Evolutionary conservation across 2,113 vertebrate species (phyloP), one percentile per base, ranked within the genome.

Genomic region (Psammodynastes pulverulentus): DNA sequence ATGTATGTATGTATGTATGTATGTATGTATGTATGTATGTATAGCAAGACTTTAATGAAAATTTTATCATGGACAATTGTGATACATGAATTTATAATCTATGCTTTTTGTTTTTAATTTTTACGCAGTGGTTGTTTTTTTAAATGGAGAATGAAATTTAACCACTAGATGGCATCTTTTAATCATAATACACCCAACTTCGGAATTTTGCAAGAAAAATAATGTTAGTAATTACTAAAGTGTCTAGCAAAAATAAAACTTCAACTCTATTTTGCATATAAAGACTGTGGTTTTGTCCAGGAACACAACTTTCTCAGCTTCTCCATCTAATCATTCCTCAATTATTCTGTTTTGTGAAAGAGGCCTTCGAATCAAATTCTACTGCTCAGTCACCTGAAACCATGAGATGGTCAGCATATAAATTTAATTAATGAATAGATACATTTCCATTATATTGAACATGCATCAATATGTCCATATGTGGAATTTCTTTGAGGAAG

Each of bases 131-230:
- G 7, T 15, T 46, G 43, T 51, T 53, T 52, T 67, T 67, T 10
- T 12, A 23, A 84, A 21, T 46, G 23, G 46, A 87, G 21, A 85
- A 85, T 48, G 45, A 89, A 89, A 86, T 26, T 26, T 43, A 84
- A 92, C 95, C 96, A 94, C 93, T 93, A 97, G 96, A 90, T 92
- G 95, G 95, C 95, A 85, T 0, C 23, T 1, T 43, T 87, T 84
- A 48, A 94, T 87, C 58, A 54, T 12, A 23, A 91, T 95, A 92
- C 34, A 24, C 29, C 26, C 43, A 4, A 2, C 46, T n/a, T 17
- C 23, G 15, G 3, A 9, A 43, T 9, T 8, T 26, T 88, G 8
- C 23, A 49, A n/a, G 15, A 86, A n/a, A 56, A 53, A 29, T 15
- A 56, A 56, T 9, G 49, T n/a, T 88, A 45, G 2, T 62, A 29